Evolutionary conservation across 1,140 invertebrate species (phyloP).

Genomic region (Hydropsyche tenuis): DNA sequence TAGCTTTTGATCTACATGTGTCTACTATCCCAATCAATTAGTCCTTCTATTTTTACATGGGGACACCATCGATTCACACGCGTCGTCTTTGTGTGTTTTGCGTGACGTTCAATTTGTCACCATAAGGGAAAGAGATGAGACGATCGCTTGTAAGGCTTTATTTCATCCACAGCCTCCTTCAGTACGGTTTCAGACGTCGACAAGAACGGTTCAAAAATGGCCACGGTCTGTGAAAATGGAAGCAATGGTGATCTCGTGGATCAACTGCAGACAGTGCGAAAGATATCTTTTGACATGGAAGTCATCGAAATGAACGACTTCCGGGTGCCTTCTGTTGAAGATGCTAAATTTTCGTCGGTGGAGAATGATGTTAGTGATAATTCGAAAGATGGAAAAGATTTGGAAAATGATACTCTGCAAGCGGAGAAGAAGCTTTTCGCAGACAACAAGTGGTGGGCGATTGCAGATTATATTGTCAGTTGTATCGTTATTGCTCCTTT

Average conservation of each 20-base stretch:
- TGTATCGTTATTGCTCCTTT: constrained; percentile 66
- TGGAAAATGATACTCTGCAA: too few relatives aligned
- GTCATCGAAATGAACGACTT: neutral
- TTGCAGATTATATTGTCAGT: constrained; percentile 36
- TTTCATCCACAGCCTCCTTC: constrained; percentile 4
- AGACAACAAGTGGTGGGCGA: constrained; percentile 38
- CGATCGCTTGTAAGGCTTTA: constrained; percentile 20
- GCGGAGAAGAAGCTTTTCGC: neutral
- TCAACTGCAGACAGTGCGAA: too few relatives aligned
- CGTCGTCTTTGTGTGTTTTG: neutral
- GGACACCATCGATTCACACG: too few relatives aligned
- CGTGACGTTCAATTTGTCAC: constrained; percentile 2
- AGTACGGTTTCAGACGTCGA: constrained; percentile 11
- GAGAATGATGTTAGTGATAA: neutral
- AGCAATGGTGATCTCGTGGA: too few relatives aligned
- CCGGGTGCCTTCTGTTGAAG: neutral
- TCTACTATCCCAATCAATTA: neutral
- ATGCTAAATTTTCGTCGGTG: neutral
- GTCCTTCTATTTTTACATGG: neutral
- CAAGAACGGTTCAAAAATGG: neutral
- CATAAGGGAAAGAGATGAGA: neutral
- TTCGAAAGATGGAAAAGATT: neutral
- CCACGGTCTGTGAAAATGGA: too few relatives aligned
- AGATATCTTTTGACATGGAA: neutral
- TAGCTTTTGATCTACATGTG: too few relatives aligned